These are phyloP conservation scores for Neodiprion lecontei DNA, from an alignment of 1,140 invertebrate species.

Conservation along the genomic window DNA sequence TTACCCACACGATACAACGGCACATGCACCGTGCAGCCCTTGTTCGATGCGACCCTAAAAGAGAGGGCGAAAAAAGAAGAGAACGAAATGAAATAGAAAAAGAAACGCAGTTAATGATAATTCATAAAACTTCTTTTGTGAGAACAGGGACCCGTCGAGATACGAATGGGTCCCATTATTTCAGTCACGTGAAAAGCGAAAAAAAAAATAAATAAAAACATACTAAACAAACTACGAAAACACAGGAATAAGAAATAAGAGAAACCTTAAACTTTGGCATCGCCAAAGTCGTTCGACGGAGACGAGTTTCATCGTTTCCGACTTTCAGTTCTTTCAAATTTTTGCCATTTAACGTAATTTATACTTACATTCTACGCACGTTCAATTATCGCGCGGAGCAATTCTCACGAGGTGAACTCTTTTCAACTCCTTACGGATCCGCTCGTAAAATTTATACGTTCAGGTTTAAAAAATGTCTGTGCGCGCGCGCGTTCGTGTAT, in stretches of 20 bases:
- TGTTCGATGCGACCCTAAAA: background rate
- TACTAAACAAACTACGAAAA: background rate
- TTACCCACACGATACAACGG: background rate
- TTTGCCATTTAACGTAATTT: background rate
- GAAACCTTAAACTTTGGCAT: background rate
- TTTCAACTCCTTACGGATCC: background rate
- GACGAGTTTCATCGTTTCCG: background rate
- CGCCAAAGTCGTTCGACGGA: background rate
- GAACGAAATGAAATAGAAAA: background rate
- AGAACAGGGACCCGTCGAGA: background rate
- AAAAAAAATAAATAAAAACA: background rate
- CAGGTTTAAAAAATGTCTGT: too few species aligned
- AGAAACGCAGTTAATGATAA: background rate
- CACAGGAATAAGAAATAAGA: too few species aligned
- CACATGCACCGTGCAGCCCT: background rate
- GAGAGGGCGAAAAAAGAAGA: background rate
- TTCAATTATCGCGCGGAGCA: too few species aligned
- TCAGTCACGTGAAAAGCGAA: background rate
- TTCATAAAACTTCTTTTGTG: background rate
- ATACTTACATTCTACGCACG: background rate
- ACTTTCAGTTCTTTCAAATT: background rate
- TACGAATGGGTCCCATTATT: conserved; percentile 1
- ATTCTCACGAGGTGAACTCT: background rate
- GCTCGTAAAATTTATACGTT: too few species aligned
- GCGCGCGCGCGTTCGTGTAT: too few species aligned